Base-by-base conservation (phyloP, 1,140 invertebrate genomes). In the Ephestia elutella region DNA sequence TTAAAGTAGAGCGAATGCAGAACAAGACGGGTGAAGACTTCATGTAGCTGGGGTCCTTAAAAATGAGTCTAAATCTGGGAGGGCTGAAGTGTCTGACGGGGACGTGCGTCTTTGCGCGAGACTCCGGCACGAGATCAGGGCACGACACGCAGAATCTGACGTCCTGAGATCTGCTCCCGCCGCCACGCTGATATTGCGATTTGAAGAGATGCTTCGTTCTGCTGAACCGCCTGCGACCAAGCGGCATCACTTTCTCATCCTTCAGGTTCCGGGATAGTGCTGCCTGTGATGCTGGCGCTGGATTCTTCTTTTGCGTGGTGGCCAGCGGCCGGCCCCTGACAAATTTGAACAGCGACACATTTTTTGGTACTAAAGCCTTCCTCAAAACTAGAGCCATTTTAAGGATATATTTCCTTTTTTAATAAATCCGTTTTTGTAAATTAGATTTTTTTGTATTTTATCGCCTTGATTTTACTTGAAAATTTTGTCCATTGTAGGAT, bases 381-480 rank as follows among this genome's bases (percentile, higher is more conserved):
- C 73, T 75, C 53, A 86, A 56, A 54, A 82, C 75, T 57, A 83
- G 49, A 58, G 83, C 81, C 83, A 86, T 63, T 78, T 66, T 65
- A 73, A 70, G 79, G 71, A 54, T 32, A 30, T 62, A 49, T 59
- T 57, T 49, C 8, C 10, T 4, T 44, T 18, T 15, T n/a, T n/a
- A n/a, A n/a, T n/a, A n/a, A n/a, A n/a, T n/a, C n/a, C n/a, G n/a
- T n/a, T n/a, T n/a, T n/a, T n/a, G n/a, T n/a, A n/a, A 18, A 48
- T n/a, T n/a, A n/a, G n/a, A n/a, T n/a, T n/a, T n/a, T n/a, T n/a
- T n/a, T n/a, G n/a, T n/a, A n/a, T n/a, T n/a, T n/a, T n/a, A n/a
- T 25, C 2, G 21, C 21, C 21, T 25, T 25, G 7, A 57, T 63
- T 66, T 73, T 69, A 80, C 70, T 79, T 75, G 60, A 71, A 72